A percentile compares a stretch with the other conserved stretches of the same genome.
Conservation (phyloP, 2,113 vertebrate genomes). For the Laterallus jamaicensis region DNA sequence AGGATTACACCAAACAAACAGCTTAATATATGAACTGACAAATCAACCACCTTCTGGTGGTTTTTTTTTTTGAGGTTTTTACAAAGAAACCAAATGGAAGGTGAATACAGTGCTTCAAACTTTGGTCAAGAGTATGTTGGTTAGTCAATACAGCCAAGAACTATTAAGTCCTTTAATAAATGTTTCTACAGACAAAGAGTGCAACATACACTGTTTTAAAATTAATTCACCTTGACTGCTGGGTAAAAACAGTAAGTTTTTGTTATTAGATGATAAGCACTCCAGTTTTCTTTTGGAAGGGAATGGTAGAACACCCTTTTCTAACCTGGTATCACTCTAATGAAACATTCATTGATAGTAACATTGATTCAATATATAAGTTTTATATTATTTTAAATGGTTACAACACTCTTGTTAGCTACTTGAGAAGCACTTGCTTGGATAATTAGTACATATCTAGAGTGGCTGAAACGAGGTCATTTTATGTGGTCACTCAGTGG, state of each 20-base stretch:
- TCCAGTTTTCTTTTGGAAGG: neutral
- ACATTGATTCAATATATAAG: neutral
- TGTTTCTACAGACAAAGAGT: neutral
- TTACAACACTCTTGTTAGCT: neutral
- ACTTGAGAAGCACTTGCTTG: neutral
- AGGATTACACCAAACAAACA: neutral
- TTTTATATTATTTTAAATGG: neutral
- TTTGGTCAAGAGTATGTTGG: neutral
- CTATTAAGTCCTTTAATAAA: neutral
- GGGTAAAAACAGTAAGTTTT: neutral
- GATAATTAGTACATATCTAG: neutral
- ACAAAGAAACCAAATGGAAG: neutral
- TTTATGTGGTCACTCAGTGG: neutral
- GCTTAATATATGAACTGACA: neutral
- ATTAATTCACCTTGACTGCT: neutral
- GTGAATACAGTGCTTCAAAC: neutral
- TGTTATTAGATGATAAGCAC: neutral
- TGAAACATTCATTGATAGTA: neutral
- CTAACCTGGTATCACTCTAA: neutral
- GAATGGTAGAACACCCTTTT: neutral
- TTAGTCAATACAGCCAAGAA: neutral
- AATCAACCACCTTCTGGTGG: neutral
- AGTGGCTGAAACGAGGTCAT: neutral
- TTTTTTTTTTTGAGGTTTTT: neutral
- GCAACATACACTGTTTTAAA: neutral